Conservation (phyloP, 1,140 invertebrate species). For the Amphibalanus amphitrite region DNA sequence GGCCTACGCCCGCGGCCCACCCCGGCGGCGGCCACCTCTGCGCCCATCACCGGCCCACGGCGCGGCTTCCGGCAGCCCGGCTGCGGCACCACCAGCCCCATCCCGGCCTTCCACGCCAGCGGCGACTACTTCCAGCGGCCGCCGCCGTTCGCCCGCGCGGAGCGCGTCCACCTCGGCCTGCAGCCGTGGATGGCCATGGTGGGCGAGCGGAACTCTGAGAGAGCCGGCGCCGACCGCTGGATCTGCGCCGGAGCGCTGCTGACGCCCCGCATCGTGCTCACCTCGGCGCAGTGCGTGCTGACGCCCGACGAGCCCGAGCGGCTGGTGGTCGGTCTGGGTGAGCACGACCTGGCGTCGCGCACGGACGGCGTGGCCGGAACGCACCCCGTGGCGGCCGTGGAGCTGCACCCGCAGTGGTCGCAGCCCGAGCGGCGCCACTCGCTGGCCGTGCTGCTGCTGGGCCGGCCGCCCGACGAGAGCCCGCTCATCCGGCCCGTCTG, state of each 20-base stretch:
- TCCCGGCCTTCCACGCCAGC: neutral
- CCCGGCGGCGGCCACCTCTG: no score
- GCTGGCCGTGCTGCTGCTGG: neutral
- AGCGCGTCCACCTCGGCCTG: neutral
- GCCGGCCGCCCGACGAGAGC: neutral
- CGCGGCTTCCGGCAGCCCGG: no score
- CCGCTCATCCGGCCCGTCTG: neutral
- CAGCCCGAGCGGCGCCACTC: neutral
- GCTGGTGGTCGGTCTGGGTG: neutral
- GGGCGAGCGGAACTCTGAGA: neutral
- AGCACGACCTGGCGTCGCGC: neutral
- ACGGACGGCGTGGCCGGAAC: neutral
- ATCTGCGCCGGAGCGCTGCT: neutral
- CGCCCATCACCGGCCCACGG: neutral
- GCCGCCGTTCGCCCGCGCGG: neutral
- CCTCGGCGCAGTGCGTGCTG: neutral
- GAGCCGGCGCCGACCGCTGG: neutral
- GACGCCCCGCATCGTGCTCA: neutral
- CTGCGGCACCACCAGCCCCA: neutral
- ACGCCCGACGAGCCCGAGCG: no score
- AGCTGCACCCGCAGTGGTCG: neutral
- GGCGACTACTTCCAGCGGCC: neutral
- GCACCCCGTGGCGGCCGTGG: neutral
- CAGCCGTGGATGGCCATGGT: neutral
- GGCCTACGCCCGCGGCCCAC: neutral